Percentiles rank a stretch among this genome's conserved stretches.
Conservation (phyloP, 2,888 invertebrate species). For the Tachina fera region DNA sequence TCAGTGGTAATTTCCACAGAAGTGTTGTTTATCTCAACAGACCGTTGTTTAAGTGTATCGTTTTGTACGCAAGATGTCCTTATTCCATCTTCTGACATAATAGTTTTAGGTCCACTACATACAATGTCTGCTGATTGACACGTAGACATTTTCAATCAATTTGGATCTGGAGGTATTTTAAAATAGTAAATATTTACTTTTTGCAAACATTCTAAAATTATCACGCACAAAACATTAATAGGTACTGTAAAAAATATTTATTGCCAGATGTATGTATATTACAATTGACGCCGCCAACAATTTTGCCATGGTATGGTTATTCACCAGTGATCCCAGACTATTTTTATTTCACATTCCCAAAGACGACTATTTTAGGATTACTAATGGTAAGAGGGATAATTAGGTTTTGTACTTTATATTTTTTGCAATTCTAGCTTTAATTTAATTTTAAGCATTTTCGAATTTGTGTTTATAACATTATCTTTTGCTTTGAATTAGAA, state of each 20-base stretch:
- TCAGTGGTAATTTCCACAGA: not conserved
- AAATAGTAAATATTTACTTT: conserved; percentile 20
- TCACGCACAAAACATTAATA: conserved; percentile 28
- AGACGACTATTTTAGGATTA: no score
- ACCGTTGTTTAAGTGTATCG: not conserved
- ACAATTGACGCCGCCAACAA: not conserved
- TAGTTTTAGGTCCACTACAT: conserved; percentile 6
- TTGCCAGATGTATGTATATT: not conserved
- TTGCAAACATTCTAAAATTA: conserved; percentile 42
- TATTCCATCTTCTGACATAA: not conserved
- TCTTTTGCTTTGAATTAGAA: no score
- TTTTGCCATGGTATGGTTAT: no score
- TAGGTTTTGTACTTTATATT: no score
- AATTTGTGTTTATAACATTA: no score
- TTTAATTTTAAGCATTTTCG: no score
- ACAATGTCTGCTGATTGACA: not conserved
- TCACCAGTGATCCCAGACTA: no score
- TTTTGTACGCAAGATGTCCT: not conserved
- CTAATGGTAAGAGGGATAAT: no score
- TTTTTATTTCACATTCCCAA: no score
- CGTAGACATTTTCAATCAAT: conserved; percentile 14
- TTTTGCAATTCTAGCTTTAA: no score
- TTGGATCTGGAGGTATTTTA: conserved; percentile 58
- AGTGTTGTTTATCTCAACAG: not conserved
- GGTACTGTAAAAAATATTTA: conserved; percentile 1